Percentiles rank a stretch among this genome's conserved stretches.
These are phyloP conservation scores for Amblyopsis hoosieri DNA, from an alignment of 2,797 vertebrate genomes.

Conservation along the genomic window DNA sequence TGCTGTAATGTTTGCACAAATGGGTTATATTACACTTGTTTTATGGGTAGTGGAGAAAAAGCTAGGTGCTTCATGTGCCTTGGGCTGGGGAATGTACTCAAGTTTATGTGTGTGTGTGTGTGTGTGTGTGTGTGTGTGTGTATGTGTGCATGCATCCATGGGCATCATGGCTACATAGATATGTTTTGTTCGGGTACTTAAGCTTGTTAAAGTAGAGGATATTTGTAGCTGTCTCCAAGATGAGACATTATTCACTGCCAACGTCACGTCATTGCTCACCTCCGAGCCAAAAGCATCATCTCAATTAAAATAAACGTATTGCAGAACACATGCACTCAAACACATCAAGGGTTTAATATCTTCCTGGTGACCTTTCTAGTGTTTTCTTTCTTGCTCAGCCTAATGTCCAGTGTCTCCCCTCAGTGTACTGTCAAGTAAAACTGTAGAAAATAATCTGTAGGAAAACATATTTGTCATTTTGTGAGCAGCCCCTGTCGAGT, in stretches of 20 bases:
- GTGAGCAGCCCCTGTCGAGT: conserved; percentile 1
- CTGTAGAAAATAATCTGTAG: conserved; percentile 8
- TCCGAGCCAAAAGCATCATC: background rate
- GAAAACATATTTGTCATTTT: background rate
- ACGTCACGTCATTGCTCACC: conserved; percentile 25
- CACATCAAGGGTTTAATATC: background rate
- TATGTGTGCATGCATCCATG: conserved; percentile 26
- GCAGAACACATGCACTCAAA: too few species aligned
- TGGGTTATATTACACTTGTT: conserved; percentile 66
- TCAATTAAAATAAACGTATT: too few species aligned
- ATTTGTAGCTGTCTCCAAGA: conserved; percentile 51
- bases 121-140: conserved; percentile 23
- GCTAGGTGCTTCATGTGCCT: conserved; percentile 21
- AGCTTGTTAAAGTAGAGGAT: conserved; percentile 64
- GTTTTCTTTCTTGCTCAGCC: conserved; percentile 1
- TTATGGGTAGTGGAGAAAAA: conserved; percentile 52
- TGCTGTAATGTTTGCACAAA: conserved; percentile 68
- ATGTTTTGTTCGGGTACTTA: conserved; percentile 38
- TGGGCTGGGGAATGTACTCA: conserved; percentile 5
- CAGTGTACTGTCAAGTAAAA: background rate
- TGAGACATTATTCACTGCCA: conserved; percentile 23
- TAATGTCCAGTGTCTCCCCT: conserved; percentile 7
- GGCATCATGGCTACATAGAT: conserved; percentile 27
- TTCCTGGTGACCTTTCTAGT: background rate
- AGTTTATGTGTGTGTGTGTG: background rate